Evolutionary conservation across 1,140 invertebrate genomes (phyloP), one percentile per base, ranked within the genome.

Genomic region (Mesaphorura yosii): DNA sequence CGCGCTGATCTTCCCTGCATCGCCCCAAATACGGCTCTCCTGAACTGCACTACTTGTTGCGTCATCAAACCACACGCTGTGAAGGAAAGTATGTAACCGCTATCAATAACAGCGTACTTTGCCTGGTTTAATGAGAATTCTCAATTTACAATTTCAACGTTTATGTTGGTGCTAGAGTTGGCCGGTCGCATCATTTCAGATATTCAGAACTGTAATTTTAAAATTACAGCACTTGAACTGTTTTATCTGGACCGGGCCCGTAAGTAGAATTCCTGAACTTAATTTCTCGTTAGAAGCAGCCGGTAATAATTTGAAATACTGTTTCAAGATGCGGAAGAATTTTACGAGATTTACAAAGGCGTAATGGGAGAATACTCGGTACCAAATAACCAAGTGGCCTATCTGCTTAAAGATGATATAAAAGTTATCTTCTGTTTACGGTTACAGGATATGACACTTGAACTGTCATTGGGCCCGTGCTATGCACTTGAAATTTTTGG

Each of bases 301-400:
- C n/a, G n/a, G n/a, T n/a, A n/a, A n/a, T n/a, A n/a, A n/a, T n/a
- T n/a, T n/a, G n/a, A n/a, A n/a, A n/a, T n/a, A n/a, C n/a, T n/a
- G n/a, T n/a, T n/a, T n/a, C n/a, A n/a, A n/a, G n/a, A 89, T 69
- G 86, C 85, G 25, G 84, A 87, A 65, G 87, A 93, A 69, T 93
- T 95, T 73, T 80, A 84, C 66, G 89, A 94, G 74, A 81, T 94
- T 15, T 96, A 96, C 68, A 89, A 89, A 70, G 84, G 85, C n/a
- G 81, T 92, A 51, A 74, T 90, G 10, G 75, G 78, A 6, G 86
- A 91, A 66, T 91, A 87, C 69, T 75, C 79, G 65, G 84, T 84
- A 68, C 64, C 66, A 66, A 34, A 34, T 10, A 34, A 34, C n/a
- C 10, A 10, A 34, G n/a, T n/a, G n/a, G n/a, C n/a, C n/a, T 10